Conservation (phyloP, 35 echinoderm and acorn worm genomes). For the Hemicentrotus pulcherrimus region DNA sequence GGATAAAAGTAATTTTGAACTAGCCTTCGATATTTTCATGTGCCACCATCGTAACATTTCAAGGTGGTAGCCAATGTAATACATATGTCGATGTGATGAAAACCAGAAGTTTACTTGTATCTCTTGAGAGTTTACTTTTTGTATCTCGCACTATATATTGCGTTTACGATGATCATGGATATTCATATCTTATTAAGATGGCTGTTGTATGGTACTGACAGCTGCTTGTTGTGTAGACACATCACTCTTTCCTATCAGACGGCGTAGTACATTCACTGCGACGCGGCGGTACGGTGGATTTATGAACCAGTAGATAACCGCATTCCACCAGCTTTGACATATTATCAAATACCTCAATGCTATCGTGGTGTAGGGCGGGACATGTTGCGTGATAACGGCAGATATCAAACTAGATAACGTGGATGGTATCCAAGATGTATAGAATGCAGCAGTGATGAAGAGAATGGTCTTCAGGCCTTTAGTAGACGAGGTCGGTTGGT, state of each 20-base stretch:
- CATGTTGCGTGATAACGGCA: neutral
- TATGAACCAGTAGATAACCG: slow-evolving; percentile 41
- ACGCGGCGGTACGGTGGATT: neutral
- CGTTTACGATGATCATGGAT: neutral
- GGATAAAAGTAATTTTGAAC: no score
- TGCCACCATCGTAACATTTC: no score
- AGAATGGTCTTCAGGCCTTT: slow-evolving; percentile 57
- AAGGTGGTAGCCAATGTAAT: no score
- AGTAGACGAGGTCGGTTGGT: neutral
- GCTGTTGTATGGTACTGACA: neutral
- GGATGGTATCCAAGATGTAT: slow-evolving; percentile 40
- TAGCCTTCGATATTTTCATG: no score
- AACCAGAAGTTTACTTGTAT: no score
- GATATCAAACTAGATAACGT: neutral
- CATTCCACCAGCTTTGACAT: slow-evolving; percentile 63
- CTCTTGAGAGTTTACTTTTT: no score
- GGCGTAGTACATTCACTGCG: neutral
- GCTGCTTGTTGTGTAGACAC: neutral
- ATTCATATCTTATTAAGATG: neutral
- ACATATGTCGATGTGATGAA: no score
- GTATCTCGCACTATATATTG: no score
- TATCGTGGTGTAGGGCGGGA: slow-evolving; percentile 6
- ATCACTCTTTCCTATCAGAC: neutral
- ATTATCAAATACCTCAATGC: slow-evolving; percentile 4
- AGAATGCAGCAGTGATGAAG: slow-evolving; percentile 51